A percentile compares a stretch with the other conserved stretches of the same genome.
Conservation (phyloP, 2,888 invertebrate genomes). For the Dolichopus griseipennis region DNA sequence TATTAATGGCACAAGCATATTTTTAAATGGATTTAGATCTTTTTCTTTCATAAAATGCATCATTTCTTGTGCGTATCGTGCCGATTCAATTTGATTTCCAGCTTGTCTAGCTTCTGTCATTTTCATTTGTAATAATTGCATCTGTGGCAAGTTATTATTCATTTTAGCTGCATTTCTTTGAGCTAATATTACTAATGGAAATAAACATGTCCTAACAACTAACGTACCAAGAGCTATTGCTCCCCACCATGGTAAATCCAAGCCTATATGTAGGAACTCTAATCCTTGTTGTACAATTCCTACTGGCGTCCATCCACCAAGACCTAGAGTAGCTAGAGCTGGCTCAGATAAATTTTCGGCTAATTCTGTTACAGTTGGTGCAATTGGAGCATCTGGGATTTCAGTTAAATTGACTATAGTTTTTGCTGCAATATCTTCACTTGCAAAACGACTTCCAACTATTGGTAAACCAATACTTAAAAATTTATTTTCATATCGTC, state of each 20-base stretch:
- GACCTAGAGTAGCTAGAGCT: slow-evolving; percentile 68
- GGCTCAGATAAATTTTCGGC: slow-evolving; percentile 54
- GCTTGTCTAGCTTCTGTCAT: slow-evolving; percentile 76
- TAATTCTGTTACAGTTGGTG: slow-evolving; percentile 21
- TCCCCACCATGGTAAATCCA: slow-evolving; percentile 90
- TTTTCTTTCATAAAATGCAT: slow-evolving; percentile 74
- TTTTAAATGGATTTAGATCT: slow-evolving; percentile 69
- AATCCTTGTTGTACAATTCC: slow-evolving; percentile 72
- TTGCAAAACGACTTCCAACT: slow-evolving; percentile 29
- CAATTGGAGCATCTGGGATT: slow-evolving; percentile 35
- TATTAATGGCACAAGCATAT: slow-evolving; percentile 64
- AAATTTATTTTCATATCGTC: too few species aligned
- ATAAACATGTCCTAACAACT: slow-evolving; percentile 62
- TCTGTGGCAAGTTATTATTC: slow-evolving; percentile 77
- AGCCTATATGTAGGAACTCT: slow-evolving; percentile 72
- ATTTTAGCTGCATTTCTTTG: slow-evolving; percentile 74
- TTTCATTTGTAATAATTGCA: slow-evolving; percentile 71
- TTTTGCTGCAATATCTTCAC: slow-evolving; percentile 24
- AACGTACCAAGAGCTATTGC: slow-evolving; percentile 75
- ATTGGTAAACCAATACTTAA: neutral
- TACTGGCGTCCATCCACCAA: slow-evolving; percentile 74
- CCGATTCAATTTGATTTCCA: slow-evolving; percentile 73
- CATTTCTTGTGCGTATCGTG: slow-evolving; percentile 68
- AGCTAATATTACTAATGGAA: slow-evolving; percentile 75
- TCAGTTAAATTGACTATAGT: slow-evolving; percentile 28